Conservation (phyloP, 2,888 invertebrate species). For the Exocentrus adspersus region DNA sequence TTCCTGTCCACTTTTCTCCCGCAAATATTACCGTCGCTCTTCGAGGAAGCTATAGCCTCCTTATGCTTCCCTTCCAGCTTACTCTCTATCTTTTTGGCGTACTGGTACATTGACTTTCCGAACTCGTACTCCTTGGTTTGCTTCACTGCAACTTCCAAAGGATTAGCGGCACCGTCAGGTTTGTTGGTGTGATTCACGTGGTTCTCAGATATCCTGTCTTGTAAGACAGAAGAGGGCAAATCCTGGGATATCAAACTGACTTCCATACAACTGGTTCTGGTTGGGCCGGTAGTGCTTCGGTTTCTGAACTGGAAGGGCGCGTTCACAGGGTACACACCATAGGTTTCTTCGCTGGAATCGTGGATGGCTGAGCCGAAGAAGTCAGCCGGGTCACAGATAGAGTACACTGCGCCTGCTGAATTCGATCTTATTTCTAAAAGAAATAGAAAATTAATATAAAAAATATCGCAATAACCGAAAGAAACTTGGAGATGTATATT, state of each 20-base stretch:
- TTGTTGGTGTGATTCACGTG: slow-evolving; percentile 17
- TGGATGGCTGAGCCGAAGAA: slow-evolving; percentile 69
- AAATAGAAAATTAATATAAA: neutral
- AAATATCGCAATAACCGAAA: too few relatives aligned
- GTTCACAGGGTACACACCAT: slow-evolving; percentile 27
- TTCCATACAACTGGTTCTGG: slow-evolving; percentile 37
- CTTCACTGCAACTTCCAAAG: slow-evolving; percentile 11
- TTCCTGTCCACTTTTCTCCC: slow-evolving; percentile 42
- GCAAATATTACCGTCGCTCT: slow-evolving; percentile 56
- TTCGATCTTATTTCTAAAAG: slow-evolving; percentile 74
- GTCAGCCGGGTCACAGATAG: slow-evolving; percentile 65
- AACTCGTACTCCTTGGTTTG: slow-evolving; percentile 49
- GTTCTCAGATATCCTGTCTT: slow-evolving; percentile 3
- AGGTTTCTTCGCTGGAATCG: slow-evolving; percentile 64
- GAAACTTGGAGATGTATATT: too few relatives aligned
- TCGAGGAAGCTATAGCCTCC: slow-evolving; percentile 51
- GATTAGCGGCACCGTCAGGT: slow-evolving; percentile 1
- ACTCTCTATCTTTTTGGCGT: slow-evolving; percentile 50
- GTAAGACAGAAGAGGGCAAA: slow-evolving; percentile 29
- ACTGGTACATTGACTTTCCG: slow-evolving; percentile 54
- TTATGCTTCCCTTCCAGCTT: slow-evolving; percentile 35
- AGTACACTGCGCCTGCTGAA: slow-evolving; percentile 70
- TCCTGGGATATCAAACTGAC: slow-evolving; percentile 38
- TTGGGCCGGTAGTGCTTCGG: slow-evolving; percentile 43
- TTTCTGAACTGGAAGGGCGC: slow-evolving; percentile 35